Base-by-base conservation (phyloP, 2,888 invertebrate species). In the Subacronicta megacephala region DNA sequence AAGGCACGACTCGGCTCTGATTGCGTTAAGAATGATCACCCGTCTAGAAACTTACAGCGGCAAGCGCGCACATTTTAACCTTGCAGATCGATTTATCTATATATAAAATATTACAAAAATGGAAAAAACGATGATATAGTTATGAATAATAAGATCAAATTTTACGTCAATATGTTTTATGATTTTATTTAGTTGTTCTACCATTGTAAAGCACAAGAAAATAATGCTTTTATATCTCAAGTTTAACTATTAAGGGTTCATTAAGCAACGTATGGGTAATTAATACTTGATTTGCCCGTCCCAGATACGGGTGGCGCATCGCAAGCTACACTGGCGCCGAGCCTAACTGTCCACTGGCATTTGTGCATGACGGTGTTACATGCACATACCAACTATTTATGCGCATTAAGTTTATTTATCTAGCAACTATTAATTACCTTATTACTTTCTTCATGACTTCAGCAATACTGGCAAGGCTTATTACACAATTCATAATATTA, bases 281-380 rank as follows among this genome's bases (percentile, higher is more conserved):
- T 92, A 93, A 90, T 89, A 88, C 87, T 84, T 87, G 87, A 90
- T 90, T 89, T 83, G 89, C 86, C 80, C 87, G 93, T 92, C 88
- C 92, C 86, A 90, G 87, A 85, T 92, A 92, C 93, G 88, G 85
- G 86, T 67, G 79, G 85, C 83, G 93, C 93, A 92, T 93, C 84
- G 81, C 88, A 92, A 93, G 82, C 84, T 84, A 80, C 83, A 75
- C 63, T 84, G 94, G 93, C 93, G 94, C 94, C 94, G 80, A 62
- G 70, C 75, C 86, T 93, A 93, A 94, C 94, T 94, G 93, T 94
- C 85, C 86, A 81, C 78, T 83, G 85, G 85, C 86, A 86, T 90
- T 91, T 87, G 87, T 78, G 83, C 84, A 88, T 83, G 75, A 66
- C 69, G 65, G 62, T 80, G 77, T 80, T 83, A 77, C 80, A 81